Base-by-base conservation (phyloP, 53 echinoderm and acorn worm species). In the Patiria pectinifera region DNA sequence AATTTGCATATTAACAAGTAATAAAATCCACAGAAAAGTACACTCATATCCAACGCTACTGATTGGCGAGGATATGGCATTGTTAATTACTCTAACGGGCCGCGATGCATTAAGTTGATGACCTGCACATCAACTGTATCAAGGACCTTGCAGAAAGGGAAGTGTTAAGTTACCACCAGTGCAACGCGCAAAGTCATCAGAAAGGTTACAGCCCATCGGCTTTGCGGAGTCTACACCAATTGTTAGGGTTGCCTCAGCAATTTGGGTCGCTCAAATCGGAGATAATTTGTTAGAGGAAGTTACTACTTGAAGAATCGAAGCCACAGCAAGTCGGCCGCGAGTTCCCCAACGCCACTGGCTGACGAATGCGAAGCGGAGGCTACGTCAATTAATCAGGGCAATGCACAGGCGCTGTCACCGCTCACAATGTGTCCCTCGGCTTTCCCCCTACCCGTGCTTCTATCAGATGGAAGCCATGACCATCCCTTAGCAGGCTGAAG, bases 151-250 rank as follows among this genome's bases (percentile, higher is more conserved):
- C 24, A 3, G 74, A 23, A 24, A n/a, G 74, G 35, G 74, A 74
- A 22, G 74, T 1, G 21, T 74, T 74, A 74, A 9, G 74, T n/a
- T 74, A 74, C 74, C 10, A 6, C 74, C 24, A 24, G 22, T 5
- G n/a, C 23, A 24, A 21, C 74, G 10, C 21, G 25, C 19, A 10
- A 22, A n/a, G 3, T 74, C 74, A 23, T 23, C n/a, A 23, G 1
- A 21, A 45, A 69, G 85, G 85, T 18, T 66, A 21, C 45, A 26
- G 69, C 63, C 69, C 66, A 85, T 85, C 69, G 85, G 35, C 45
- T 26, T 85, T 0, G 2, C 63, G 69, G 69, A 26, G 62, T 85
- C 16, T 59, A 18, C 19, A 43, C 47, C 44, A 69, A 85, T 43
- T 85, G 62, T 69, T 85, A 45, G 35, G 4, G n/a, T 16, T 26